These are phyloP conservation scores for Metopia argyrocephala DNA, from an alignment of 2,888 invertebrate species.

Conservation along the genomic window DNA sequence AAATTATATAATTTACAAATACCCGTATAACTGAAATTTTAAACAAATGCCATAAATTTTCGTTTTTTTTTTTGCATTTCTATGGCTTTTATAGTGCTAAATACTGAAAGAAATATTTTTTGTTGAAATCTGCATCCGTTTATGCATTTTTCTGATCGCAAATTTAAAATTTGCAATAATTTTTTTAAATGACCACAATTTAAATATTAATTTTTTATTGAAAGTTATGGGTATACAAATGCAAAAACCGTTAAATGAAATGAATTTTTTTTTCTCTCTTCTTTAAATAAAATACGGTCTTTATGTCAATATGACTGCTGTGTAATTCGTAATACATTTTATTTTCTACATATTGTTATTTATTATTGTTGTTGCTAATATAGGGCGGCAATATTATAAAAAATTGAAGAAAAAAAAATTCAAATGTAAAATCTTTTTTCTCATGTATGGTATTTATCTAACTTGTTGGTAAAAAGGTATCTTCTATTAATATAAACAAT, in stretches of 20 bases:
- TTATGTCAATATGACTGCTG: too few species aligned
- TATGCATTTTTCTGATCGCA: background rate
- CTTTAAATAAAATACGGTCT: too few species aligned
- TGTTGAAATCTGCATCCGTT: background rate
- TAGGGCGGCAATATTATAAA: too few species aligned
- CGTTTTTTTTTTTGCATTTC: background rate
- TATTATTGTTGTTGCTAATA: too few species aligned
- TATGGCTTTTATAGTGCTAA: background rate
- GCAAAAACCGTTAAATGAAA: background rate
- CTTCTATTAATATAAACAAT: too few species aligned
- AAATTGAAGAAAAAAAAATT: too few species aligned
- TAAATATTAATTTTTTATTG: conserved; percentile 25
- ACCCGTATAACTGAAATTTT: conserved; percentile 2
- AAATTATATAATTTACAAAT: conserved; percentile 43
- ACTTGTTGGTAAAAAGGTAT: conserved; percentile 14
- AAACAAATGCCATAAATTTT: conserved; percentile 47
- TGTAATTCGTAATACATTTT: too few species aligned
- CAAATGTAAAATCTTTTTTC: too few species aligned
- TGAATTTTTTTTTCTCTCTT: too few species aligned
- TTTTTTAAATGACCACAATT: conserved; percentile 33
- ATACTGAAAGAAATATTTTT: background rate
- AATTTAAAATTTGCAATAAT: conserved; percentile 17
- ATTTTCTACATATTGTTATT: too few species aligned
- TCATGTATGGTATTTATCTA: too few species aligned
- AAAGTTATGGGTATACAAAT: background rate